Evolutionary conservation across 2,888 invertebrate genomes (phyloP).

Genomic region (Ophion slaviceki): DNA sequence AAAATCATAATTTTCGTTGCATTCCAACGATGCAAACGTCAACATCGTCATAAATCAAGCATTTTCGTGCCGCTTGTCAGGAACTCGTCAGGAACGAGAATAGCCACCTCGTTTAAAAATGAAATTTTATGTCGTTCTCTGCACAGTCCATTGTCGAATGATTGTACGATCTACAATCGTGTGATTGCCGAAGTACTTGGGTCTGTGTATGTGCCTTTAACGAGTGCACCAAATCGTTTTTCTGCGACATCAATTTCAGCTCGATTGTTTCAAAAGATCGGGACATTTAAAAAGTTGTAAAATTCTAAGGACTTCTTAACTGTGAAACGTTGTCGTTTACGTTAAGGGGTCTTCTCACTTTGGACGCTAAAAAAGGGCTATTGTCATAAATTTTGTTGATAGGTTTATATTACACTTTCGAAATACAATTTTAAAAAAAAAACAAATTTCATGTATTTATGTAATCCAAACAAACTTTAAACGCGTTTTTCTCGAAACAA

Average conservation of each 20-base stretch:
- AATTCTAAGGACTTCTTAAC: not conserved
- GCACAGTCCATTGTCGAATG: not conserved
- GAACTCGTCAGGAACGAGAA: slow-evolving; percentile 9
- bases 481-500: too few relatives aligned
- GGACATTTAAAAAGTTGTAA: not conserved
- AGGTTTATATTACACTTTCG: too few relatives aligned
- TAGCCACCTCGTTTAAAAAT: not conserved
- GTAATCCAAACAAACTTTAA: too few relatives aligned
- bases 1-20: too few relatives aligned
- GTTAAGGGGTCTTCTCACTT: too few relatives aligned
- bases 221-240: not conserved
- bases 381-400: too few relatives aligned
- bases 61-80: slow-evolving; percentile 26
- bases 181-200: not conserved
- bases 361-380: too few relatives aligned
- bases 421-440: too few relatives aligned
- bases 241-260: not conserved
- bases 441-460: too few relatives aligned
- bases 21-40: too few relatives aligned
- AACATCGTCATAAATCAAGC: too few relatives aligned
- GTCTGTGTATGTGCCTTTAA: not conserved
- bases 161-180: slow-evolving; percentile 5
- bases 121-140: not conserved
- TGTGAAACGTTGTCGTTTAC: not conserved
- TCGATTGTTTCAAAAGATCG: not conserved